Conservation (phyloP, 2,113 vertebrate genomes). For the Galemys pyrenaicus region DNA sequence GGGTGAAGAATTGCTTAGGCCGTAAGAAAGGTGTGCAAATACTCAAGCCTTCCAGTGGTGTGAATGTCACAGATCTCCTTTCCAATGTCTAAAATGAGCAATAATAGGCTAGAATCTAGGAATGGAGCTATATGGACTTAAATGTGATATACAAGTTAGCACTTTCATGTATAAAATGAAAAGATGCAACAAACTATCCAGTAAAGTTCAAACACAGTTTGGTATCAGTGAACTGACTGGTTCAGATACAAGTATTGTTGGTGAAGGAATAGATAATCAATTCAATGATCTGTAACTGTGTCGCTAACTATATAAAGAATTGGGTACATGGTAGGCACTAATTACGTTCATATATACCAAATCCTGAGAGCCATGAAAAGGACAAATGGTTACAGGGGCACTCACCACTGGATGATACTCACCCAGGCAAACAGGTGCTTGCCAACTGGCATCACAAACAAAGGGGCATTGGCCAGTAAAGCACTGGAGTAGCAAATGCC, state of each 20-base stretch:
- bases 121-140: not conserved
- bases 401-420: conserved; percentile 61
- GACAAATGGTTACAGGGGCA: conserved; percentile 64
- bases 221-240: conserved; percentile 1
- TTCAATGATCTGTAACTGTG: not conserved
- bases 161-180: conserved; percentile 5
- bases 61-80: not conserved
- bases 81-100: conserved; percentile 8
- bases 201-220: not conserved
- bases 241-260: not conserved
- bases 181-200: not conserved
- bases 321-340: not conserved
- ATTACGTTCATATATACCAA: not conserved
- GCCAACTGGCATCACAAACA: conserved; percentile 62
- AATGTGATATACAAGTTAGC: not conserved
- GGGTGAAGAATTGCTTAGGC: not conserved
- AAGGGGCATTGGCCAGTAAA: conserved; percentile 65
- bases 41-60: not conserved
- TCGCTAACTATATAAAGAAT: not conserved
- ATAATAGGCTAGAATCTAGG: not conserved
- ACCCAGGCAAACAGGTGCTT: conserved; percentile 64
- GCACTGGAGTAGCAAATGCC: conserved; percentile 59
- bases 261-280: not conserved
- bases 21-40: conserved; percentile 15
- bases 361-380: conserved; percentile 53